phyloP scores from a whole-genome alignment of 2,797 vertebrate genomes.

The Heteromormyrus szaboi region DNA sequence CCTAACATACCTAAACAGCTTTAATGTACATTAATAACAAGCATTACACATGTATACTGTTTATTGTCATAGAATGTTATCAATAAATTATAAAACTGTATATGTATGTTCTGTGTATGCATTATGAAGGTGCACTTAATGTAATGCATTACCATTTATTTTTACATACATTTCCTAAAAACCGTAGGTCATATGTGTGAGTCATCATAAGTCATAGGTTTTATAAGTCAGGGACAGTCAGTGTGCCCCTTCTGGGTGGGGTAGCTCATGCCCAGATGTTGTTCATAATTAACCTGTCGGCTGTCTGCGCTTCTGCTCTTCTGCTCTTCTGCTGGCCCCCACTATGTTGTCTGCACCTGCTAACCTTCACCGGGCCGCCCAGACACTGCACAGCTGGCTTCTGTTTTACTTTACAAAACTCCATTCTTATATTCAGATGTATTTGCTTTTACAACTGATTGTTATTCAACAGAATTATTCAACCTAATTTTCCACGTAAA shows the following conservation, averaged over 20 bases:
- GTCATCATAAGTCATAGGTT: background rate
- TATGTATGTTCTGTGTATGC: background rate
- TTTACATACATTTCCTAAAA: background rate
- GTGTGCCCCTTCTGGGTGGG: background rate
- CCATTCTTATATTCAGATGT: background rate
- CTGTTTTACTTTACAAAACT: background rate
- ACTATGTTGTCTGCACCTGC: background rate
- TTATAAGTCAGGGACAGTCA: background rate
- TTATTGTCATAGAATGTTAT: background rate
- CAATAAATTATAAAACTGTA: background rate
- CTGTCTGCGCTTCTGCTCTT: background rate
- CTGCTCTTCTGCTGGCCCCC: background rate
- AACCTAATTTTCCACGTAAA: background rate
- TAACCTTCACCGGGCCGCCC: background rate
- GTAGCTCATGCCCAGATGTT: background rate
- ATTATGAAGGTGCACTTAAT: background rate
- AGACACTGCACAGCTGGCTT: background rate
- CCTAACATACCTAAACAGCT: background rate
- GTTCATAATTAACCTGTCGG: background rate
- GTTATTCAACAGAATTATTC: background rate
- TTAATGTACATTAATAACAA: background rate
- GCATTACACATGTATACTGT: background rate
- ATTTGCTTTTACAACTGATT: background rate
- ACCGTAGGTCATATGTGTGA: background rate
- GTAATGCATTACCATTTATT: background rate